phyloP scores from a whole-genome alignment of 53 echinoderm and acorn worm genomes.

The Hippasteria phrygiana region DNA sequence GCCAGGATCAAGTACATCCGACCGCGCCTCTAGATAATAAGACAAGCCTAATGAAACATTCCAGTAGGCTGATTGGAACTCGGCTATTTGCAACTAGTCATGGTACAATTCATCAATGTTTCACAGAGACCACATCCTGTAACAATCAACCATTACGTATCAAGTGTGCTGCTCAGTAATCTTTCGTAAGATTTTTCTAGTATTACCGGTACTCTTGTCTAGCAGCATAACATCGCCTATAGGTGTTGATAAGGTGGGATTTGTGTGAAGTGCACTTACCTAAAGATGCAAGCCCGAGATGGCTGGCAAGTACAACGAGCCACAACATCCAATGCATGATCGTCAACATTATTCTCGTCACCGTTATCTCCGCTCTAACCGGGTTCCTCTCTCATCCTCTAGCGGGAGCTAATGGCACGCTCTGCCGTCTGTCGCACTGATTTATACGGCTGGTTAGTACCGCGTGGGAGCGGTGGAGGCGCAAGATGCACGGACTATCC shows the following conservation, averaged over 20 bases:
- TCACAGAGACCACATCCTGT: too few relatives aligned
- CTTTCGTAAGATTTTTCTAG: too few relatives aligned
- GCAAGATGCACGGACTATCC: not conserved
- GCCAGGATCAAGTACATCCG: too few relatives aligned
- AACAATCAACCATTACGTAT: too few relatives aligned
- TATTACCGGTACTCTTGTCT: too few relatives aligned
- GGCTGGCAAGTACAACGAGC: not conserved
- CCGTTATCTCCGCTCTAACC: not conserved
- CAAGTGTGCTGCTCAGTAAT: too few relatives aligned
- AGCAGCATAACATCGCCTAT: too few relatives aligned
- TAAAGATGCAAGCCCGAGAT: not conserved
- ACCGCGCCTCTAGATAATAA: too few relatives aligned
- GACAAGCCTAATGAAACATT: not conserved
- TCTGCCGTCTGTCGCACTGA: not conserved
- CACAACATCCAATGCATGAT: constrained; percentile 35
- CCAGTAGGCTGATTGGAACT: not conserved
- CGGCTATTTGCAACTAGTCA: too few relatives aligned
- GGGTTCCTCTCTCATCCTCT: constrained; percentile 21
- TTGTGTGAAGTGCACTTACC: constrained; percentile 33
- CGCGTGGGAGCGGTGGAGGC: not conserved
- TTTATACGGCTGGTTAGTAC: constrained; percentile 12
- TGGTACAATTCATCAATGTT: too few relatives aligned
- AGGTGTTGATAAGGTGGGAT: not conserved
- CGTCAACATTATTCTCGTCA: constrained; percentile 8
- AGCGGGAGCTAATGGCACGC: constrained; percentile 27